A percentile compares a stretch with the other conserved stretches of the same genome.
These are phyloP conservation scores for Trichosurus vulpecula DNA, from an alignment of 2,797 vertebrate genomes.

Conservation along the genomic window DNA sequence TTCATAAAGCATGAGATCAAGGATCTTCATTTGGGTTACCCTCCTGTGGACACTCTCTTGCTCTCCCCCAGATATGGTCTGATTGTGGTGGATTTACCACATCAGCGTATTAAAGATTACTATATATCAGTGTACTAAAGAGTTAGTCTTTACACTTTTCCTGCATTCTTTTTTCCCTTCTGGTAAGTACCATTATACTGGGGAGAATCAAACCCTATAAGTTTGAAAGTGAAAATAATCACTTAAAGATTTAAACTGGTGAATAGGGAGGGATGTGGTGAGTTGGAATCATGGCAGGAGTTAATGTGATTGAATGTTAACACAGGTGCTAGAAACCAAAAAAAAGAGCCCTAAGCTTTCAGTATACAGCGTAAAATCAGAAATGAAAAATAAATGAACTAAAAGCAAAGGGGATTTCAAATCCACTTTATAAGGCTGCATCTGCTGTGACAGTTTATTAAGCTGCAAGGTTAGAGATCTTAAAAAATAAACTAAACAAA, in stretches of 20 bases:
- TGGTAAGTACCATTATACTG: neutral
- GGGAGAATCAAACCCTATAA: neutral
- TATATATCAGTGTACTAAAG: neutral
- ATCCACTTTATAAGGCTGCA: slow-evolving; percentile 68
- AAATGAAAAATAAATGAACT: slow-evolving; percentile 69
- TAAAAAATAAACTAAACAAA: slow-evolving; percentile 30
- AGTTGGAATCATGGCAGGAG: neutral
- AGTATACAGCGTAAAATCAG: slow-evolving; percentile 73
- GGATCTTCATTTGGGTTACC: neutral
- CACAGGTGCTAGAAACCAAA: slow-evolving; percentile 50
- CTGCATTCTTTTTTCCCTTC: neutral
- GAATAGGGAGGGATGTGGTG: neutral
- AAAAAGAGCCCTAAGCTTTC: slow-evolving; percentile 61
- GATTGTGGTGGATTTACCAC: neutral
- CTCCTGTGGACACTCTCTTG: neutral
- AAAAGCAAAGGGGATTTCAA: slow-evolving; percentile 76
- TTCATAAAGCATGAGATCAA: neutral
- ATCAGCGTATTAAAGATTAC: neutral
- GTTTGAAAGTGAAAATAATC: slow-evolving; percentile 31
- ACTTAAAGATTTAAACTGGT: neutral
- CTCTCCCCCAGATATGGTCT: neutral
- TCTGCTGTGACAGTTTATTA: slow-evolving; percentile 75
- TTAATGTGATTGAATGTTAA: slow-evolving; percentile 46
- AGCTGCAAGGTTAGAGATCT: slow-evolving; percentile 64
- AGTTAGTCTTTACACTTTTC: neutral